These are phyloP conservation scores for Naja naja DNA, from an alignment of 2,113 vertebrate species.

Conservation along the genomic window DNA sequence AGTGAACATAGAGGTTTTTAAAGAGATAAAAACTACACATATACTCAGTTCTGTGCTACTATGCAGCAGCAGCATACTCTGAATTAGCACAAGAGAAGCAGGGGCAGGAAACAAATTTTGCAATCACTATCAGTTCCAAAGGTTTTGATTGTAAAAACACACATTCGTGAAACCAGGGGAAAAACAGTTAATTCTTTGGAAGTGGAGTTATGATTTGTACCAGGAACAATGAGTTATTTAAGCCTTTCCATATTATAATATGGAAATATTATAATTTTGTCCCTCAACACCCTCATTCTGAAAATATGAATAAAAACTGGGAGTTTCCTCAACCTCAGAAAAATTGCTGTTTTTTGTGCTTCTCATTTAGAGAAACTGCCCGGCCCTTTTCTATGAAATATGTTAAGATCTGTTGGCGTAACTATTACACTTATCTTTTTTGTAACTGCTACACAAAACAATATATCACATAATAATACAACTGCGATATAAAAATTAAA, in stretches of 20 bases:
- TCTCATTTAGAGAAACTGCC: background rate
- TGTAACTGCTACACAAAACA: background rate
- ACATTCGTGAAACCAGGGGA: background rate
- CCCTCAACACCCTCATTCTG: background rate
- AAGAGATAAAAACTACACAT: background rate
- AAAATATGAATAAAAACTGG: background rate
- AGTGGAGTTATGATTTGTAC: background rate
- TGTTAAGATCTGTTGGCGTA: background rate
- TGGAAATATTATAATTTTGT: too few species aligned
- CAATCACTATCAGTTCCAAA: background rate
- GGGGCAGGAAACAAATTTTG: background rate
- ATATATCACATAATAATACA: background rate
- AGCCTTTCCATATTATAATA: background rate
- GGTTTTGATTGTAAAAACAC: background rate
- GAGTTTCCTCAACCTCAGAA: background rate
- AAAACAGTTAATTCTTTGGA: background rate
- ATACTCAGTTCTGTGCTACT: background rate
- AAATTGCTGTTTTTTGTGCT: background rate
- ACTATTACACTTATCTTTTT: background rate
- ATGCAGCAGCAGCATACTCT: background rate
- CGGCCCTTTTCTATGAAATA: background rate
- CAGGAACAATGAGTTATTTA: background rate
- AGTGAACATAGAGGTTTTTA: background rate
- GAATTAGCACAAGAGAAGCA: background rate
- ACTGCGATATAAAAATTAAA: background rate